Evolutionary conservation across 2,888 invertebrate genomes (phyloP).

Genomic region (Eilema caniola): DNA sequence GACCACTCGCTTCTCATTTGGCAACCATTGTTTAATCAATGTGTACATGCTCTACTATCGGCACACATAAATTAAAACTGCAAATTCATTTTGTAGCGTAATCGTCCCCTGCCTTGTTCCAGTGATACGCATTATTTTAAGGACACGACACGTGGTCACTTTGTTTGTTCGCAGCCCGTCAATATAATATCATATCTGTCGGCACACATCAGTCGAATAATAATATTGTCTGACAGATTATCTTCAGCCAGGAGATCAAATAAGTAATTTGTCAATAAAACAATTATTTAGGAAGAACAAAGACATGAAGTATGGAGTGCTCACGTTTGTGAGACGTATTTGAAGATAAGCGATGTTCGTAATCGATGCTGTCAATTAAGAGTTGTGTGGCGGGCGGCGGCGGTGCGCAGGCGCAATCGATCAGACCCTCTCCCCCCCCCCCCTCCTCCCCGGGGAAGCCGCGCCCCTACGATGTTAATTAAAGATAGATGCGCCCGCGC

Average conservation of each 20-base stretch:
- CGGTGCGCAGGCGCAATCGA: conserved; percentile 58
- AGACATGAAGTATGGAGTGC: conserved; percentile 21
- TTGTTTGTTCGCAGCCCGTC: neutral
- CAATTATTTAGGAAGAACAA: conserved; percentile 26
- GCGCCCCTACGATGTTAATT: conserved; percentile 68
- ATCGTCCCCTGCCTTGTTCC: neutral
- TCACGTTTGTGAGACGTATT: conserved; percentile 29
- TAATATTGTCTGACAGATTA: conserved; percentile 16
- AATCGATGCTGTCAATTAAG: conserved; percentile 66
- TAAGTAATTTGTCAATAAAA: conserved; percentile 29
- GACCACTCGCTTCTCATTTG: conserved; percentile 14
- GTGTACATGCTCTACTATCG: conserved; percentile 3
- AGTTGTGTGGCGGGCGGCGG: conserved; percentile 29
- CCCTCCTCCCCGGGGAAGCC: conserved; percentile 12
- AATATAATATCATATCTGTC: neutral
- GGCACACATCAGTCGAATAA: neutral
- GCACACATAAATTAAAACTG: conserved; percentile 12
- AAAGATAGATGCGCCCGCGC: conserved; percentile 67
- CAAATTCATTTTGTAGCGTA: neutral
- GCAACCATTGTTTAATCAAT: conserved; percentile 24
- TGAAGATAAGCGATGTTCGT: conserved; percentile 44
- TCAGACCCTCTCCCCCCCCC: conserved; percentile 47
- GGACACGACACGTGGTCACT: conserved; percentile 11
- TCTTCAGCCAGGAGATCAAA: conserved; percentile 15
- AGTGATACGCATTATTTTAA: neutral